Evolutionary conservation across 2,113 vertebrate species (phyloP), one percentile per base, ranked within the genome.

Genomic region (Ariopsis seemanni): DNA sequence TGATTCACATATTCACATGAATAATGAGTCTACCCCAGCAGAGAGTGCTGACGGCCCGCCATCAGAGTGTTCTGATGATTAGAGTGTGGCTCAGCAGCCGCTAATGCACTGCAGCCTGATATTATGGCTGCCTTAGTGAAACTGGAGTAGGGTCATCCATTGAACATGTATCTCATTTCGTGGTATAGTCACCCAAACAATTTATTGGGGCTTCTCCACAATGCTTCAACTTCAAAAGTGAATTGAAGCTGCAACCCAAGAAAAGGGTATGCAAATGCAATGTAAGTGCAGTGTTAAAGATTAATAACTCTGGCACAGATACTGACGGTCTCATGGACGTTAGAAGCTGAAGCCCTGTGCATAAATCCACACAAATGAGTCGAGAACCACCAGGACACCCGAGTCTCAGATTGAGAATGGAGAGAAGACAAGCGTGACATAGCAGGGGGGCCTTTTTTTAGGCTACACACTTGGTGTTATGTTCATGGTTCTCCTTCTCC

Each of bases 31-130:
- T 20, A 58, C 17, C 17, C 55, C 8, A 34, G 55, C 55, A 34
- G 27, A 8, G 15, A 30, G 57, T 25, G 79, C 79, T 62, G 55
- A 42, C 79, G 60, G 55, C 30, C 18, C 5, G 2, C 30, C 79
- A 14, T 82, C 57, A 42, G 57, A 42, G 57, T n/a, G 30, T 57
- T 79, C 55, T 81, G 79, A 81, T 60, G 55, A 81, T 81, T 81
- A 34, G 55, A 34, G 7, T 15, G 52, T 17, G 55, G 15, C 55
- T 60, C 27, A 34, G 55, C n/a, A 58, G n/a, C 53, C 34, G 27
- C 15, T 5, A 58, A 80, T 58, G 8, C 55, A 34, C 17, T 5
- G 27, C 78, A 20, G 55, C 27, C 27, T 10, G 0, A 11, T 55
- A 57, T 57, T 57, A 17, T 57, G 14, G 7, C 75, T 55, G 6